Conservation (phyloP, 2,113 vertebrate genomes). For the Percopsis transmontana region DNA sequence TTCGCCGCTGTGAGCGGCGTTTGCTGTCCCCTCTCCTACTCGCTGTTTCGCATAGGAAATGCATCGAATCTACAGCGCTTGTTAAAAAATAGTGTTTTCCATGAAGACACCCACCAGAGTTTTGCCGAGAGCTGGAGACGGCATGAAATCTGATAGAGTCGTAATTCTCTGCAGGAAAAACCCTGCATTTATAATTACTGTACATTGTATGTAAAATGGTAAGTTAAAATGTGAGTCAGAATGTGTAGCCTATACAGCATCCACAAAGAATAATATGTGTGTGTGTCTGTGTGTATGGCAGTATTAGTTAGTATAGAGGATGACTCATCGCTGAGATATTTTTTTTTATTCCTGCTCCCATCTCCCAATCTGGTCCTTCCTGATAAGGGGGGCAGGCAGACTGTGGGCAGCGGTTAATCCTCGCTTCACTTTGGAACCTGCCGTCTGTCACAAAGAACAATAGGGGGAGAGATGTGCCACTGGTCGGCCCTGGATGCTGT, state of each 20-base stretch:
- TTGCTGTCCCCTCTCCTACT: no score
- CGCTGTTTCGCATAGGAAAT: no score
- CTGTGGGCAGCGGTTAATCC: constrained; percentile 50
- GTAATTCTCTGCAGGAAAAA: no score
- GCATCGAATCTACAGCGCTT: no score
- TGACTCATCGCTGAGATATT: constrained; percentile 56
- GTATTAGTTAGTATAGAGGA: constrained; percentile 32
- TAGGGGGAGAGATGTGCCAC: constrained; percentile 40
- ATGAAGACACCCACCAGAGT: no score
- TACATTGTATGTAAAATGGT: no score
- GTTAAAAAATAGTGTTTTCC: no score
- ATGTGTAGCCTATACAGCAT: neutral
- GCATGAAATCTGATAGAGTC: no score
- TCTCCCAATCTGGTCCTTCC: constrained; percentile 51
- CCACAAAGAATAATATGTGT: neutral
- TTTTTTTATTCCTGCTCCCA: constrained; percentile 32
- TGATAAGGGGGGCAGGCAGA: constrained; percentile 47
- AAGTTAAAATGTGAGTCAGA: no score
- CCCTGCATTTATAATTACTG: no score
- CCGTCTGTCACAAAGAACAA: constrained; percentile 44
- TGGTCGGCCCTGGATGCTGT: constrained; percentile 50
- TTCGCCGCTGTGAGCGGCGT: no score
- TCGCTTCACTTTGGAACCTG: constrained; percentile 24
- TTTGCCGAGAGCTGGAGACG: no score
- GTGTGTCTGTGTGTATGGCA: constrained; percentile 10